Base-by-base conservation (phyloP, 2,888 invertebrate genomes). In the Himalopsyche tibetana region DNA sequence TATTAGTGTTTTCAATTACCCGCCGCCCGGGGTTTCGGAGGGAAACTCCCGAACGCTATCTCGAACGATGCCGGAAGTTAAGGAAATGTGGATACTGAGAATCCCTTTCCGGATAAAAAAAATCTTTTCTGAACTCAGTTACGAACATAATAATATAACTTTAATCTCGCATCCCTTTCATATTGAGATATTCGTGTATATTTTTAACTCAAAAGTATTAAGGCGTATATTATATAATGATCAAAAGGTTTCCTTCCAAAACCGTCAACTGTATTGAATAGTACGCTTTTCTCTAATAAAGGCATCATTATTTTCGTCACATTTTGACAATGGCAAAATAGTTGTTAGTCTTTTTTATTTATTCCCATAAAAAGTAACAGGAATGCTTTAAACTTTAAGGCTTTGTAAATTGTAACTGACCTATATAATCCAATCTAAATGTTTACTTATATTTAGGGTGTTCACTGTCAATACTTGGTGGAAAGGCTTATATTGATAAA, bases 1-100 rank as follows among this genome's bases (percentile, higher is more conserved):
- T 74, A 74, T 74, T 74, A 74, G 74, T 74, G 74, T 74, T 74
- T 74, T 74, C 74, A 74, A 74, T 74, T 74, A 74, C 74, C 38
- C 36, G 74, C 74, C 74, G 74, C 74, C 74, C 74, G 74, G 74
- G 74, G 74, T 74, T 74, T 74, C 5, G 36, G 38, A 74, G 36
- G 74, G 36, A 74, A 74, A 74, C 74, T 74, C 74, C 74, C 15
- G 74, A 74, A 74, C 74, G 74, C 74, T 74, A 36, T 28, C 74
- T 74, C 36, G 36, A 74, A 74, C 74, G 74, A 74, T 0, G 74
- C 74, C 74, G 74, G 74, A 74, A 74, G 74, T 74, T 74, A 74
- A 74, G 74, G 36, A 74, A 74, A 74, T 74, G 74, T 74, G 74
- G 74, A 74, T 74, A 36, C 74, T 28, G 74, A 74, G 36, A 74